phyloP scores from a whole-genome alignment of 1,140 invertebrate genomes.

The Drosophila sp. region DNA sequence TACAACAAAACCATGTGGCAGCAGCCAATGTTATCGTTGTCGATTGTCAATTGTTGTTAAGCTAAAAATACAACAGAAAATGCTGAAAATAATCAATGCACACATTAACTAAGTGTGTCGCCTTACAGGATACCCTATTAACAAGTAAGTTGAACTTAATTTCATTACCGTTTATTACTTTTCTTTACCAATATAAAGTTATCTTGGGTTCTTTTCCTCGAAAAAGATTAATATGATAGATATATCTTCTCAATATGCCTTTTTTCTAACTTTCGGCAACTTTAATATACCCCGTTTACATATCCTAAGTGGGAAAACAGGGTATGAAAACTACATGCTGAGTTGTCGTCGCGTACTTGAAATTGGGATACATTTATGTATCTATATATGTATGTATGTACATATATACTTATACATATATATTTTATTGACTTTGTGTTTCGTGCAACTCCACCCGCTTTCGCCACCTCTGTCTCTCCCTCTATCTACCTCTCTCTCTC shows the following conservation, averaged over 20 bases:
- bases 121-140: neutral
- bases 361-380: conserved; percentile 70
- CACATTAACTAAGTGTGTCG: neutral
- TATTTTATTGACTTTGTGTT: conserved; percentile 26
- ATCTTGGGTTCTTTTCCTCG: too few relatives aligned
- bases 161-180: too few relatives aligned
- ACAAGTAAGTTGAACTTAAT: too few relatives aligned
- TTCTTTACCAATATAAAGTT: too few relatives aligned
- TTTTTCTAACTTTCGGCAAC: neutral
- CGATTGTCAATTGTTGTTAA: conserved; percentile 59
- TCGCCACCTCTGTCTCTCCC: conserved; percentile 24
- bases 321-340: conserved; percentile 21
- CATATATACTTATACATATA: conserved; percentile 39
- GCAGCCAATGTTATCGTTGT: conserved; percentile 44
- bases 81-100: conserved; percentile 9
- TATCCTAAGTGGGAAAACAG: neutral
- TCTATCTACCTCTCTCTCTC: neutral
- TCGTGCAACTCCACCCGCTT: neutral
- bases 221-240: too few relatives aligned
- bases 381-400: conserved; percentile 36
- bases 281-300: neutral
- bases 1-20: conserved; percentile 72
- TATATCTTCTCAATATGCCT: too few relatives aligned
- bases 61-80: conserved; percentile 70
- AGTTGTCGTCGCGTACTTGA: conserved; percentile 69